Evolutionary conservation across 1,140 invertebrate genomes (phyloP), one percentile per base, ranked within the genome.

Genomic region (Drosophila gunungcola): DNA sequence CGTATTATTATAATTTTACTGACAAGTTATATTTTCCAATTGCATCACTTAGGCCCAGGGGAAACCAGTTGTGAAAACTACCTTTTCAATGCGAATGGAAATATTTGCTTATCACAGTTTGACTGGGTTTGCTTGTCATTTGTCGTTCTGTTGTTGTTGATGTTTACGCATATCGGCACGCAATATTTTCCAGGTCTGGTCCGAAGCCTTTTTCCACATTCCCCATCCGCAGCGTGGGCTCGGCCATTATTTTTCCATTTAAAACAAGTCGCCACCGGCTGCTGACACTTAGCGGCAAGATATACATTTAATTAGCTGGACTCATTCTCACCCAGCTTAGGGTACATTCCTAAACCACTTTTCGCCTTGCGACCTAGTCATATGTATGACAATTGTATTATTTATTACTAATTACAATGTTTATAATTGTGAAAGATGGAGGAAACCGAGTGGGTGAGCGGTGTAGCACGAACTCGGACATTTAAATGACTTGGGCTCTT

Each of bases 121-220:
- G 39, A 38, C 27, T 21, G 10, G 11, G 32, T 34, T 10, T 25
- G 25, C 46, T 39, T 49, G 27, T 13, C 64, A 57, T 49, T 70
- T 57, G 46, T 13, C 36, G 45, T 41, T 45, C 34, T 32, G 41
- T 21, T 21, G 36, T 10, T 54, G 32, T 60, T 52, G 41, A 49
- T 64, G 58, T 74, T 75, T 75, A 75, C 73, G 72, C 70, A 75
- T 48, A 65, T 75, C 27, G 34, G 38, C 61, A 75, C 73, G 73
- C 72, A 75, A 75, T 75, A 53, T 65, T 75, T 36, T 65, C 46
- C 70, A 74, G 48, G 43, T 55, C 39, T 29, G 29, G 29, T 32
- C 29, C 29, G 0, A 32, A 2, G 34, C 27, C 46, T 38, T 36
- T 36, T 72, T 65, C 42, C 41, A 52, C 32, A 63, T 25, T 42